Evolutionary conservation across 2,888 invertebrate species (phyloP), one percentile per base, ranked within the genome.

Genomic region (Trichopria drosophilae): DNA sequence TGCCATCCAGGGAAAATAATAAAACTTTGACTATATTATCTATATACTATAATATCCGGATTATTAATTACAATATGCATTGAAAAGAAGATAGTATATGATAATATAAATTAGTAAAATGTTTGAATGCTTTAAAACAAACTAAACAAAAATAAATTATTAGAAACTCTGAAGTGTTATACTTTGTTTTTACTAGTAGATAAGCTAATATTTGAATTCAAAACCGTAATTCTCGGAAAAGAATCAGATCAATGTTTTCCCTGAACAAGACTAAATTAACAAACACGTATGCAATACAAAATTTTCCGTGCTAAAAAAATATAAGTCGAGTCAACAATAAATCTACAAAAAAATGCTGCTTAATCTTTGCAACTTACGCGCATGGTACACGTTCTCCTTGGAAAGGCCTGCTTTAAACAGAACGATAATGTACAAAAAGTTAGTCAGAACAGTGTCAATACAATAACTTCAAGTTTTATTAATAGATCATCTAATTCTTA

Each of bases 381-480:
- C 79, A 73, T 81, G 81, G 60, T 80, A 80, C 71, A 82, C 80
- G 77, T 78, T 82, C 77, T 83, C 83, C 75, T 82, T 81, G 66
- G 82, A 82, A 63, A 81, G 79, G 80, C 83, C 83, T 83, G 75
- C 65, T 66, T 65, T 69, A 56, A 64, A 69, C 60, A 63, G 60
- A 67, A 60, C 55, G 62, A n/a, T n/a, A n/a, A n/a, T n/a, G n/a
- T n/a, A n/a, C n/a, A n/a, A n/a, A n/a, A n/a, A n/a, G n/a, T n/a
- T n/a, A n/a, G n/a, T n/a, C n/a, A n/a, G n/a, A n/a, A n/a, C n/a
- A n/a, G n/a, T n/a, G n/a, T n/a, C n/a, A n/a, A n/a, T n/a, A n/a
- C n/a, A n/a, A n/a, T n/a, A n/a, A n/a, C n/a, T n/a, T n/a, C n/a
- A n/a, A n/a, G n/a, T n/a, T n/a, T n/a, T n/a, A n/a, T n/a, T n/a